Conservation (phyloP, 2,888 invertebrate species). For the Scelioninae gen. 1 region DNA sequence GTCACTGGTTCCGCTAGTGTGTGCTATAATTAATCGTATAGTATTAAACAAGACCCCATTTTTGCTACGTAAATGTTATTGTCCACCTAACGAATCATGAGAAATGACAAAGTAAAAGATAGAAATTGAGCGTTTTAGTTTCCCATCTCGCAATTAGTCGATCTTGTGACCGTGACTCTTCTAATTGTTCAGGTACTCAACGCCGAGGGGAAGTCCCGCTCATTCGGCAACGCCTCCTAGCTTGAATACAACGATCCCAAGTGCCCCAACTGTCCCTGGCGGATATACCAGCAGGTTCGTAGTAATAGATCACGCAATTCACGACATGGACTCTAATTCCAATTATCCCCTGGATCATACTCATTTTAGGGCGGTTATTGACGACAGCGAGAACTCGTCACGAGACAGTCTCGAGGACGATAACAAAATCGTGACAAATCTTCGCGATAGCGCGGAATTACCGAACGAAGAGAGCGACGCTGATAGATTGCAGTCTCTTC, state of each 20-base stretch:
- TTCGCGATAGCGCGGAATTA: slow-evolving; percentile 60
- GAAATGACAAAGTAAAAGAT: slow-evolving; percentile 33
- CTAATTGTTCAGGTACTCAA: slow-evolving; percentile 80
- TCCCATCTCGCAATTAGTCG: slow-evolving; percentile 37
- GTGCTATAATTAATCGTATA: slow-evolving; percentile 42
- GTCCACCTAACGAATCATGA: slow-evolving; percentile 30
- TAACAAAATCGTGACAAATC: slow-evolving; percentile 55
- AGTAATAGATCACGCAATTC: slow-evolving; percentile 80
- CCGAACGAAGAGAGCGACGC: slow-evolving; percentile 44
- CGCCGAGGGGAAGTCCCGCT: slow-evolving; percentile 83
- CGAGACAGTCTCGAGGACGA: slow-evolving; percentile 61
- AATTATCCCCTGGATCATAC: slow-evolving; percentile 82
- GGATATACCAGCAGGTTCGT: slow-evolving; percentile 89
- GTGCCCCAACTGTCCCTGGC: slow-evolving; percentile 80
- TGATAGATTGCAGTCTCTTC: slow-evolving; percentile 71
- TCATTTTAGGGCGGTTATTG: slow-evolving; percentile 82
- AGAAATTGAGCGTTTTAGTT: slow-evolving; percentile 33
- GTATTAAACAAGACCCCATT: slow-evolving; percentile 14
- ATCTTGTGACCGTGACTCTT: slow-evolving; percentile 67
- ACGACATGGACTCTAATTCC: slow-evolving; percentile 80
- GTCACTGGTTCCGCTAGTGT: slow-evolving; percentile 27
- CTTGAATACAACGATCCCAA: slow-evolving; percentile 70
- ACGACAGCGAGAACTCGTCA: slow-evolving; percentile 71
- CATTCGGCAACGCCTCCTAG: slow-evolving; percentile 77
- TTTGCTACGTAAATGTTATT: slow-evolving; percentile 3